phyloP scores from a whole-genome alignment of 2,797 vertebrate species.

The Coranthus polyacanthus region DNA sequence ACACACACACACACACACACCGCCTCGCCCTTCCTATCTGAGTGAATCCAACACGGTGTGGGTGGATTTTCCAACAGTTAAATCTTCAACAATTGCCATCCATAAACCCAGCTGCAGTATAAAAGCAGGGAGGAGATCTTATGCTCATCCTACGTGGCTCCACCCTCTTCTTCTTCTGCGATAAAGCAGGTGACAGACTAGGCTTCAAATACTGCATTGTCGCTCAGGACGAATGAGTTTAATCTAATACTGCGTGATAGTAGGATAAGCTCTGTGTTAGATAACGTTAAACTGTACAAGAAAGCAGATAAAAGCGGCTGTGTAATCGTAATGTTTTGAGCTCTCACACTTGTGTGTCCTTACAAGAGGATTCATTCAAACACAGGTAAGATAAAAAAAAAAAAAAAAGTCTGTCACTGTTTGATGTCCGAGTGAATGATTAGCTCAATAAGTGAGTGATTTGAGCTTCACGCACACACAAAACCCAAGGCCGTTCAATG shows the following conservation, averaged over 20 bases:
- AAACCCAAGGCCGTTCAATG: slow-evolving; percentile 1
- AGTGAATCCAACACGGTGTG: neutral
- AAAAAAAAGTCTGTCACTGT: slow-evolving; percentile 53
- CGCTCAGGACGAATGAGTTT: neutral
- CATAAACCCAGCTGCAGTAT: slow-evolving; percentile 41
- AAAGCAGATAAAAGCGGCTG: neutral
- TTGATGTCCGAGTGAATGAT: slow-evolving; percentile 73
- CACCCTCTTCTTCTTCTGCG: neutral
- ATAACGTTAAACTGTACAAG: neutral
- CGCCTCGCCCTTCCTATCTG: slow-evolving; percentile 7
- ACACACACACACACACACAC: too few relatives aligned
- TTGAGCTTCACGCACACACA: slow-evolving; percentile 25
- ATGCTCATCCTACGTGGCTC: slow-evolving; percentile 6
- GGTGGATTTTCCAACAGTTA: slow-evolving; percentile 63
- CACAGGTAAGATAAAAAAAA: slow-evolving; percentile 11
- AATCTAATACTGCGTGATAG: neutral
- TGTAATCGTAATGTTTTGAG: too few relatives aligned
- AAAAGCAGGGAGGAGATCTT: slow-evolving; percentile 40
- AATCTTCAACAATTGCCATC: slow-evolving; percentile 62
- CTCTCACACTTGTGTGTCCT: slow-evolving; percentile 21
- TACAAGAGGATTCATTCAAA: slow-evolving; percentile 13
- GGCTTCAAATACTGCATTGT: neutral
- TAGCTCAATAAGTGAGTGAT: slow-evolving; percentile 53
- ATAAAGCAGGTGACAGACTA: neutral
- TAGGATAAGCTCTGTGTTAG: neutral